phyloP scores from a whole-genome alignment of 2,113 vertebrate species.

The Rhineura floridana region DNA sequence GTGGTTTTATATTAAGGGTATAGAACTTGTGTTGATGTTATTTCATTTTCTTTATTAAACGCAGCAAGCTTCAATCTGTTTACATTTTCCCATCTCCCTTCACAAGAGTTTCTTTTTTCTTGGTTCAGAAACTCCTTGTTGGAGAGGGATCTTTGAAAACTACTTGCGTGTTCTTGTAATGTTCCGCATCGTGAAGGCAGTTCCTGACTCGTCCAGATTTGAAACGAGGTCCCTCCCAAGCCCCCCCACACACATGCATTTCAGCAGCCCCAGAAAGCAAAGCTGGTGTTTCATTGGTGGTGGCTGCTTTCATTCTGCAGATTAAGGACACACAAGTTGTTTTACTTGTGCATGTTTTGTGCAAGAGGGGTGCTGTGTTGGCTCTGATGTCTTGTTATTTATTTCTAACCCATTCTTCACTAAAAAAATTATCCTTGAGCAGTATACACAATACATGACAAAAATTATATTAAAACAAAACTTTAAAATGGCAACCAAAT shows the following conservation, averaged over 20 bases:
- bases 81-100: background rate
- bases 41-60: background rate
- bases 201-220: background rate
- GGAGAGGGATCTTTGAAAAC: background rate
- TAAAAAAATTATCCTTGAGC: no score
- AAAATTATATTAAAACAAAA: no score
- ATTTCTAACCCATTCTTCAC: no score
- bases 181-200: background rate
- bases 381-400: no score
- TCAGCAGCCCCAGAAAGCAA: background rate
- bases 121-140: no score
- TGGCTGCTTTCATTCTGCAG: background rate
- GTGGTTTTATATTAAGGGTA: conserved; percentile 18
- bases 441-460: no score
- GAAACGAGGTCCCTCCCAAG: background rate
- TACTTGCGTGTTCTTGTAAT: background rate
- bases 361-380: no score
- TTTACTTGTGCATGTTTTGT: no score
- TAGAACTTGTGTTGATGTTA: background rate
- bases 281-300: background rate
- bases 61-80: background rate
- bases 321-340: background rate
- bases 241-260: background rate
- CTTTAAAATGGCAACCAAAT: no score
- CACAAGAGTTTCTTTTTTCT: background rate